phyloP scores from a whole-genome alignment of 2,888 invertebrate genomes.

The Ceraclea dissimilis region DNA sequence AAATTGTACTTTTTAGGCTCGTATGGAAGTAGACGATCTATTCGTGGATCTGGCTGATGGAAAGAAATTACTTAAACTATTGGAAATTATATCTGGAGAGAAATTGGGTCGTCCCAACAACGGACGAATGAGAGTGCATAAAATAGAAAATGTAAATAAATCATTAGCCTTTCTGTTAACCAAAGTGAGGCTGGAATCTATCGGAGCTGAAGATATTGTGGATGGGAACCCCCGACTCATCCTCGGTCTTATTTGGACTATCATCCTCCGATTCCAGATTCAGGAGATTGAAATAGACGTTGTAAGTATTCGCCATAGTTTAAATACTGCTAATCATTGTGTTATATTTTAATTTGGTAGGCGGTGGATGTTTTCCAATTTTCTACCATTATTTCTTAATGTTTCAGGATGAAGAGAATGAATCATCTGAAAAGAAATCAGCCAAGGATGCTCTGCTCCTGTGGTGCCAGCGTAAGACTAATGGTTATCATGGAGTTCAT shows the following conservation, averaged over 20 bases:
- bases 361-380: no score
- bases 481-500: constrained; percentile 84
- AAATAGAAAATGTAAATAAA: constrained; percentile 98
- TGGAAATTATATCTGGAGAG: constrained; percentile 98
- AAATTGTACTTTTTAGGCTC: constrained; percentile 57
- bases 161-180: constrained; percentile 93
- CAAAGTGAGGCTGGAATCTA: constrained; percentile 86
- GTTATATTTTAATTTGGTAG: no score
- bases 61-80: constrained; percentile 79
- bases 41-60: constrained; percentile 96
- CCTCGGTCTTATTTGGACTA: constrained; percentile 98
- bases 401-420: constrained; percentile 76
- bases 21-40: constrained; percentile 96
- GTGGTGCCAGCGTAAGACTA: constrained; percentile 98
- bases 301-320: constrained; percentile 51
- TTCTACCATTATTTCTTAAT: neutral
- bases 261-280: constrained; percentile 97
- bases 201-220: constrained; percentile 98
- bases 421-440: constrained; percentile 95
- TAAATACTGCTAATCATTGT: no score
- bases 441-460: constrained; percentile 96
- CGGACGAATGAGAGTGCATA: constrained; percentile 94
- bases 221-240: constrained; percentile 96
- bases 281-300: constrained; percentile 97
- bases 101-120: constrained; percentile 94